phyloP scores from a whole-genome alignment of 2,113 vertebrate genomes.

The Myiozetetes cayanensis region DNA sequence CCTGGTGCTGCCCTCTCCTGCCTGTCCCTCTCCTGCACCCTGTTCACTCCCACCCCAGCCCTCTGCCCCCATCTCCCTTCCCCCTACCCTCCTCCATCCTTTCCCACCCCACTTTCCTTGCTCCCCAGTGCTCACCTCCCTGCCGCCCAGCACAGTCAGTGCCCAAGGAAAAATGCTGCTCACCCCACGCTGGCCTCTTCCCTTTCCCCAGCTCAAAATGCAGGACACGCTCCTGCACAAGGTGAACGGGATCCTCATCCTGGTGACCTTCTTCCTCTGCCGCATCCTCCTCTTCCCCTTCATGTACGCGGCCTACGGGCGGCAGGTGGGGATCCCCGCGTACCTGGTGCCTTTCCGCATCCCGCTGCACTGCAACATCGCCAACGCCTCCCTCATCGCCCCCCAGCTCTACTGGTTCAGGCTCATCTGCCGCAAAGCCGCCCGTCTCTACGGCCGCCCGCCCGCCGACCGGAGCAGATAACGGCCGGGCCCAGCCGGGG shows the following conservation, averaged over 20 bases:
- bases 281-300: constrained; percentile 95
- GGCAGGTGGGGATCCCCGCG: constrained; percentile 80
- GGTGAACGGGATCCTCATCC: constrained; percentile 85
- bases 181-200: background rate
- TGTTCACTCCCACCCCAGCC: background rate
- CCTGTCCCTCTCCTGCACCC: background rate
- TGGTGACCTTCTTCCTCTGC: constrained; percentile 90
- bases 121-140: background rate
- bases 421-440: constrained; percentile 90
- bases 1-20: background rate
- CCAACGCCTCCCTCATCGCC: constrained; percentile 87
- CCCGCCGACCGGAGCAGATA: constrained; percentile 58
- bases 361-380: constrained; percentile 85
- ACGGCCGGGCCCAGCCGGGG: background rate
- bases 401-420: constrained; percentile 97
- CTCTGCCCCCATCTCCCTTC: background rate
- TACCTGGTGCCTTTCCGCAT: constrained; percentile 88
- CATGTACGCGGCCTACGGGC: constrained; percentile 92
- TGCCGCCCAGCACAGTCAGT: background rate
- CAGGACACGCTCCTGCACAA: constrained; percentile 92
- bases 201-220: constrained; percentile 80
- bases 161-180: background rate
- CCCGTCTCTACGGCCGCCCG: constrained; percentile 79
- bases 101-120: background rate
- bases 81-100: background rate